Evolutionary conservation across 2,888 invertebrate genomes (phyloP).

Genomic region (Eledone cirrhosa): DNA sequence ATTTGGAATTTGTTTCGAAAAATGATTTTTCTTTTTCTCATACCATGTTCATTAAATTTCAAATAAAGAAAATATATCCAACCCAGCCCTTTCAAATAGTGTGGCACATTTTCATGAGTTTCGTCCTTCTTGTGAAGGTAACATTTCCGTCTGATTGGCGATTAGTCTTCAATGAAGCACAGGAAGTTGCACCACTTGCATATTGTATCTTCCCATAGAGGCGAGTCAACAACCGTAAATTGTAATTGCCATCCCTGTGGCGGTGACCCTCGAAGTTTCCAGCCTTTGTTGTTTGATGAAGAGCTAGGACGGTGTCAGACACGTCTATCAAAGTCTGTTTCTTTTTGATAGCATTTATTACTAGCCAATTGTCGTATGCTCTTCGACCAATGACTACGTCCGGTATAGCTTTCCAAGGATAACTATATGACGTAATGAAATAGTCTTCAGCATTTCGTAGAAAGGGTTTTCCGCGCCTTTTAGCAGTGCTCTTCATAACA

Average conservation of each 20-base stretch:
- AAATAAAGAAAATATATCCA: too few relatives aligned
- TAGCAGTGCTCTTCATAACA: constrained; percentile 20
- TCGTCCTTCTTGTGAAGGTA: neutral
- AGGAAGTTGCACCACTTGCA: constrained; percentile 30
- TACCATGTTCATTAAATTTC: too few relatives aligned
- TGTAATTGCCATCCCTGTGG: constrained; percentile 29
- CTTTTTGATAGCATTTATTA: constrained; percentile 32
- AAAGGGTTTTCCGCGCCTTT: constrained; percentile 34
- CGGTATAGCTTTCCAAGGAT: constrained; percentile 41
- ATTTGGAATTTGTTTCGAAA: too few relatives aligned
- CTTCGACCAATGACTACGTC: constrained; percentile 40
- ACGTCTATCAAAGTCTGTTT: constrained; percentile 37
- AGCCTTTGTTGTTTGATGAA: constrained; percentile 40
- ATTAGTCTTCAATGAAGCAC: constrained; percentile 24
- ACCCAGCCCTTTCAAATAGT: neutral
- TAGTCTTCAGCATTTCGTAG: constrained; percentile 38
- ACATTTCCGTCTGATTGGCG: neutral
- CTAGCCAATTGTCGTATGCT: constrained; percentile 44
- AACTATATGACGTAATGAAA: constrained; percentile 38
- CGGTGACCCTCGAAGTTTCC: constrained; percentile 35
- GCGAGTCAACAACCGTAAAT: constrained; percentile 30
- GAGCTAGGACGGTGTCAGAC: constrained; percentile 37
- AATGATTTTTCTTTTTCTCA: too few relatives aligned
- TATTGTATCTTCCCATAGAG: constrained; percentile 31
- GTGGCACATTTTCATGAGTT: constrained; percentile 15